Evolutionary conservation across 2,113 vertebrate genomes (phyloP).

Genomic region (Leptosomus discolor): DNA sequence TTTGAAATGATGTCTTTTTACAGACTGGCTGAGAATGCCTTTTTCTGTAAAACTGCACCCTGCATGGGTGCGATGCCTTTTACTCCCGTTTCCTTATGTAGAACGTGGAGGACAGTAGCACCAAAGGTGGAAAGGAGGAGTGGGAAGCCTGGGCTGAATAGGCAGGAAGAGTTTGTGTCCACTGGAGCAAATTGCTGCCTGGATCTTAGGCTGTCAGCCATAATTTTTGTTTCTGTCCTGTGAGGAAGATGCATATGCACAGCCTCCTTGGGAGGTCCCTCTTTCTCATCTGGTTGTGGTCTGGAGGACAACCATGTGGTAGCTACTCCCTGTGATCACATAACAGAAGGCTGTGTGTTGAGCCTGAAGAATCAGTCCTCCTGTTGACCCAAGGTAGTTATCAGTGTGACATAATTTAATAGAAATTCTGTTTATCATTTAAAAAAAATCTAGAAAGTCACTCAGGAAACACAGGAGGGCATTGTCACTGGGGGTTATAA

Average conservation of each 20-base stretch:
- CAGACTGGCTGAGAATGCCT: neutral
- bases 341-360: neutral
- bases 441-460: neutral
- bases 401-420: neutral
- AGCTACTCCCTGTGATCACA: fast-evolving
- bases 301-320: fast-evolving
- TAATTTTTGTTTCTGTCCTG: neutral
- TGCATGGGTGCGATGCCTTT: neutral
- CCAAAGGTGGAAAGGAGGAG: neutral
- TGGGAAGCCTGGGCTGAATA: fast-evolving
- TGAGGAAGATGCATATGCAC: neutral
- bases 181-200: neutral
- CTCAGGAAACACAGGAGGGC: neutral
- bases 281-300: neutral
- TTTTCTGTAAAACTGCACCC: neutral
- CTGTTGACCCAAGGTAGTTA: neutral
- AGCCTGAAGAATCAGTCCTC: neutral
- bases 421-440: neutral
- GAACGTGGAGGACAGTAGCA: neutral
- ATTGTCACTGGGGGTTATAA: neutral
- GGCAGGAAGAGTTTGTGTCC: neutral
- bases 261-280: neutral
- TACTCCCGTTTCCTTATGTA: neutral
- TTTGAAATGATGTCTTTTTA: neutral
- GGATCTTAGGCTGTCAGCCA: neutral